A percentile compares a stretch with the other conserved stretches of the same genome.
Conservation (phyloP, 1,140 invertebrate species). For the Sminthurinus signatus region DNA sequence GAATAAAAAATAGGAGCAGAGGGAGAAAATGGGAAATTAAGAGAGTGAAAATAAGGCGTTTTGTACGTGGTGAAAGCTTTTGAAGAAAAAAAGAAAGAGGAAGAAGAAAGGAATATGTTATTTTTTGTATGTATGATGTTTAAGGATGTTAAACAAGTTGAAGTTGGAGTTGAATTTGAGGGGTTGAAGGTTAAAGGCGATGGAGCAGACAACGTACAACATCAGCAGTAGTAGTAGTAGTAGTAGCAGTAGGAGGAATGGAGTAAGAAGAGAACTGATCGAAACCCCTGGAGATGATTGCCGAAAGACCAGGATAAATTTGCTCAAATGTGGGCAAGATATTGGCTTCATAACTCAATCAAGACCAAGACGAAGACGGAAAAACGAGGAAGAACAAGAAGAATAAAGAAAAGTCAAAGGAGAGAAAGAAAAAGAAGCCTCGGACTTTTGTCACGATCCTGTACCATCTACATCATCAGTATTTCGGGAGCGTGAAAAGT, state of each 20-base stretch:
- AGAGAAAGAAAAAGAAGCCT: slow-evolving; percentile 12
- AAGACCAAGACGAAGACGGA: too few relatives aligned
- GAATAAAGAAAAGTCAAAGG: too few relatives aligned
- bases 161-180: too few relatives aligned
- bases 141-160: too few relatives aligned
- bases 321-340: slow-evolving; percentile 25
- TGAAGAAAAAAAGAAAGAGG: not conserved
- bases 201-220: too few relatives aligned
- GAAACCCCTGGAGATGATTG: slow-evolving; percentile 29
- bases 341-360: slow-evolving; percentile 40
- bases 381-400: too few relatives aligned
- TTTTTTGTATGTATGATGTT: too few relatives aligned
- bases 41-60: slow-evolving; percentile 3
- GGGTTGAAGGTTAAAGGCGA: too few relatives aligned
- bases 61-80: not conserved
- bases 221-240: not conserved
- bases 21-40: not conserved
- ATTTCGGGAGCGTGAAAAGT: slow-evolving; percentile 26
- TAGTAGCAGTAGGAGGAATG: not conserved
- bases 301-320: slow-evolving; percentile 27
- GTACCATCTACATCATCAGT: too few relatives aligned
- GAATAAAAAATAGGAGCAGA: not conserved
- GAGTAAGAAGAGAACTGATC: slow-evolving; percentile 9
- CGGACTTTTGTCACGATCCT: slow-evolving; percentile 36
- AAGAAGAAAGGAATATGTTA: slow-evolving; percentile 3